A percentile compares a stretch with the other conserved stretches of the same genome.
phyloP scores from a whole-genome alignment of 1,140 invertebrate genomes.

The Asobara japonica region DNA sequence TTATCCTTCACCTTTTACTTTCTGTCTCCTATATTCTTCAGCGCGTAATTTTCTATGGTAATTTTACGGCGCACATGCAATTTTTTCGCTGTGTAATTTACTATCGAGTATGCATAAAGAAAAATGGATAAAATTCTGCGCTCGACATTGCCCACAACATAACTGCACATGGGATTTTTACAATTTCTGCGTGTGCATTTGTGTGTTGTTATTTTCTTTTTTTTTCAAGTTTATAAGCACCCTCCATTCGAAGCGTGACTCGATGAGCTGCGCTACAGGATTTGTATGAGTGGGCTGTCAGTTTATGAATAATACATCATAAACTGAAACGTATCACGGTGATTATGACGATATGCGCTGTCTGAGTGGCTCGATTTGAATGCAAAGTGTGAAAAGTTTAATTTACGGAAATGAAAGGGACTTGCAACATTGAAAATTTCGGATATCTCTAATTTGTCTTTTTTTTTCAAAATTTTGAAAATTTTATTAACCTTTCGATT shows the following conservation, averaged over 20 bases:
- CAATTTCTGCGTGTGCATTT: not conserved
- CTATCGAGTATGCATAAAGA: constrained; percentile 15
- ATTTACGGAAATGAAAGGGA: no score
- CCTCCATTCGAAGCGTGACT: constrained; percentile 17
- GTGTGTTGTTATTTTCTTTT: not conserved
- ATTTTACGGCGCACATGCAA: constrained; percentile 18
- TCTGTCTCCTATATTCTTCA: not conserved
- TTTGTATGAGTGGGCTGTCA: not conserved
- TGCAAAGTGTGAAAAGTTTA: no score
- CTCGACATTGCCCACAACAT: constrained; percentile 17
- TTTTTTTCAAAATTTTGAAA: no score
- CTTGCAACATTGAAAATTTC: no score
- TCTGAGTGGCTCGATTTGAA: no score
- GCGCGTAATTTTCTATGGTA: constrained; percentile 26
- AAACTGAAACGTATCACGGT: not conserved
- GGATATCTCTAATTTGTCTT: no score
- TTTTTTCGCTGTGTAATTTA: constrained; percentile 21
- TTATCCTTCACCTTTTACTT: not conserved
- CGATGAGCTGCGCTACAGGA: not conserved
- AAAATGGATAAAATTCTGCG: constrained; percentile 21
- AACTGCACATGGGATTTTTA: not conserved
- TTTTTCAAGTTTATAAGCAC: not conserved
- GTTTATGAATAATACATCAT: constrained; percentile 12
- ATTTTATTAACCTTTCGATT: no score
- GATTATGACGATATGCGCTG: not conserved